Percentiles rank a stretch among this genome's conserved stretches.
phyloP scores from a whole-genome alignment of 1,140 invertebrate genomes.

The Brachionus sp. region DNA sequence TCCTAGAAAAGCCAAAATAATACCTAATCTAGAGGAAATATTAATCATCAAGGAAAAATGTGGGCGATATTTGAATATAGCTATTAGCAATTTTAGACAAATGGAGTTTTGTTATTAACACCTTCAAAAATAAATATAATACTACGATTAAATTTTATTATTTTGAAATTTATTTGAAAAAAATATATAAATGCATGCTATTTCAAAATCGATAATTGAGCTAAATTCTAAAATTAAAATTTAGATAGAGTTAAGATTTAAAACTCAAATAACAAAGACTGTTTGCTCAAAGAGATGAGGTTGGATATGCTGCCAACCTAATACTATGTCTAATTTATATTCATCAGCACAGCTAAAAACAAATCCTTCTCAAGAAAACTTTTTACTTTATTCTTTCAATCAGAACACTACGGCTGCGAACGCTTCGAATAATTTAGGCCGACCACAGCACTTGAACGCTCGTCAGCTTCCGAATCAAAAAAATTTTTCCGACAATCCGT shows the following conservation, averaged over 20 bases:
- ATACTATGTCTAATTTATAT: constrained; percentile 30
- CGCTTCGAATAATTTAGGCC: not conserved
- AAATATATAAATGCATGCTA: not conserved
- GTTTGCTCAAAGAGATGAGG: constrained; percentile 11
- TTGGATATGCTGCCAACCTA: constrained; percentile 42
- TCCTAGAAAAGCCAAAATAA: not conserved
- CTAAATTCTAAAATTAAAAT: not conserved
- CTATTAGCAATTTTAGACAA: not conserved
- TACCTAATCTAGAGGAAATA: not conserved
- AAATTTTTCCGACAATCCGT: not conserved
- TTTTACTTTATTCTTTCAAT: not conserved
- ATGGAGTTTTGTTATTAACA: not conserved
- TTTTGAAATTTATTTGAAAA: not conserved
- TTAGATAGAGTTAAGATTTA: not conserved
- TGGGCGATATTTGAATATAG: not conserved
- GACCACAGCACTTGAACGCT: not conserved
- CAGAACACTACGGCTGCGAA: constrained; percentile 17
- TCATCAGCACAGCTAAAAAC: constrained; percentile 5
- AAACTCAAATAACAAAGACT: not conserved
- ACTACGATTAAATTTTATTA: not conserved
- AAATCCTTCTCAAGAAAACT: constrained; percentile 9
- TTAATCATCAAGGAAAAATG: not conserved
- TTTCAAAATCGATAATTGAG: too few relatives aligned
- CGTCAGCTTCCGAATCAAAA: constrained; percentile 1
- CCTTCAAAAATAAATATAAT: not conserved